Percentiles rank a stretch among this genome's conserved stretches.
These are phyloP conservation scores for Ctena decussata DNA, from an alignment of 2,888 invertebrate genomes.

Conservation along the genomic window DNA sequence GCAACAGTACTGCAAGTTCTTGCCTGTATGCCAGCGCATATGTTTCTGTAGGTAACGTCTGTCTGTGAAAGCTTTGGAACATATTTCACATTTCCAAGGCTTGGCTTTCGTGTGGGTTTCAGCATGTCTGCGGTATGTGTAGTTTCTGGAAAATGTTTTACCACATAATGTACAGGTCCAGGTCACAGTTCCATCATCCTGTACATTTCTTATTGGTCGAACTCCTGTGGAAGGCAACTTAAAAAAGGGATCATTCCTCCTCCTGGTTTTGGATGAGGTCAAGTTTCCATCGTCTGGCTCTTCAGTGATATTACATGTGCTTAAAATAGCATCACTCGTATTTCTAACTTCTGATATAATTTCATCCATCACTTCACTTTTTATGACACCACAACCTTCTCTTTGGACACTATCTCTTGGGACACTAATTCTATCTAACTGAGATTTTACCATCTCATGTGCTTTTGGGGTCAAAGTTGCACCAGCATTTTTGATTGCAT, in stretches of 20 bases:
- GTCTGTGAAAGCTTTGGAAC: conserved; percentile 2
- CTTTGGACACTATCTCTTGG: neutral
- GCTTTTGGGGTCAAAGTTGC: neutral
- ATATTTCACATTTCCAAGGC: conserved; percentile 7
- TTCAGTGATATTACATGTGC: neutral
- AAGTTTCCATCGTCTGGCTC: neutral
- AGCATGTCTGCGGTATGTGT: conserved; percentile 6
- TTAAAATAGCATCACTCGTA: neutral
- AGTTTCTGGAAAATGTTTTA: conserved; percentile 11
- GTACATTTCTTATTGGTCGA: neutral
- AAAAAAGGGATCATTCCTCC: conserved; percentile 1
- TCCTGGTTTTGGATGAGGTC: neutral
- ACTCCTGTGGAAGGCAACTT: neutral
- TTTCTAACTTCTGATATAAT: neutral
- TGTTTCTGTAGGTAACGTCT: conserved; percentile 11
- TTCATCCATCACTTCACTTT: neutral
- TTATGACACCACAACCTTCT: neutral
- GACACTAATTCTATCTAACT: neutral
- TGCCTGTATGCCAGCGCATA: conserved; percentile 18
- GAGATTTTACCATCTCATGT: neutral
- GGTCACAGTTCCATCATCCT: neutral
- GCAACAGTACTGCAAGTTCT: neutral
- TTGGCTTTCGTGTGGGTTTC: neutral
- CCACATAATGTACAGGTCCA: conserved; percentile 15
- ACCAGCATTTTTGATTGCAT: neutral